Evolutionary conservation across 2,797 vertebrate genomes (phyloP).

Genomic region (Gymnothorax reevesii): DNA sequence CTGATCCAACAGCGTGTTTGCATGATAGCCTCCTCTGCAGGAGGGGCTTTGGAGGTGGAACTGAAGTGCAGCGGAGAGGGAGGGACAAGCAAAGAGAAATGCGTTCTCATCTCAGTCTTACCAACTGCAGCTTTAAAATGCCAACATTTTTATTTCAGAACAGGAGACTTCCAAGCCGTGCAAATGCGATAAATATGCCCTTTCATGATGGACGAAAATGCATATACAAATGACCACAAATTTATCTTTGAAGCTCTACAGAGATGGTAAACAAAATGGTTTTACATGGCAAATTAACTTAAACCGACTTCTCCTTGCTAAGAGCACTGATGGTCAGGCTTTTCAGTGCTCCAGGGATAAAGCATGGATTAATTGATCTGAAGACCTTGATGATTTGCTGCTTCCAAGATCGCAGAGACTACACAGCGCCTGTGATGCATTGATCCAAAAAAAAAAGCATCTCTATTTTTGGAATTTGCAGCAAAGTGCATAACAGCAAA

Average conservation of each 20-base stretch:
- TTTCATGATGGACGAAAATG: not conserved
- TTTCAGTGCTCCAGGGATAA: not conserved
- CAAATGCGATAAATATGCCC: too few species aligned
- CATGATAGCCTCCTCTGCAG: too few species aligned
- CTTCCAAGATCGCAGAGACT: not conserved
- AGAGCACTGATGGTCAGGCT: not conserved
- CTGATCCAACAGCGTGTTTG: too few species aligned
- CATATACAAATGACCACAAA: too few species aligned
- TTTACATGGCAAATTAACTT: not conserved
- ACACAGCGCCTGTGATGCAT: not conserved
- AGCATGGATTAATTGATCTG: not conserved
- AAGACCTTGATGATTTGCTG: not conserved
- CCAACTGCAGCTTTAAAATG: too few species aligned
- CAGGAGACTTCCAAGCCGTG: too few species aligned
- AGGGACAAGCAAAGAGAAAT: too few species aligned
- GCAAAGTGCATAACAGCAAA: not conserved
- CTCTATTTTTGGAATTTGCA: conserved; percentile 3
- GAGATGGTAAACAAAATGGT: not conserved
- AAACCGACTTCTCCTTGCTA: not conserved
- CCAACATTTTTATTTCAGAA: too few species aligned
- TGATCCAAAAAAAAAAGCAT: not conserved
- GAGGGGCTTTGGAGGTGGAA: too few species aligned
- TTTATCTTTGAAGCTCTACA: not conserved
- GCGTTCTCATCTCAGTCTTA: too few species aligned
- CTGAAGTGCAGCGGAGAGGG: too few species aligned